A percentile compares a stretch with the other conserved stretches of the same genome.
phyloP scores from a whole-genome alignment of 2,113 vertebrate species.

The Psittacara wagleri region DNA sequence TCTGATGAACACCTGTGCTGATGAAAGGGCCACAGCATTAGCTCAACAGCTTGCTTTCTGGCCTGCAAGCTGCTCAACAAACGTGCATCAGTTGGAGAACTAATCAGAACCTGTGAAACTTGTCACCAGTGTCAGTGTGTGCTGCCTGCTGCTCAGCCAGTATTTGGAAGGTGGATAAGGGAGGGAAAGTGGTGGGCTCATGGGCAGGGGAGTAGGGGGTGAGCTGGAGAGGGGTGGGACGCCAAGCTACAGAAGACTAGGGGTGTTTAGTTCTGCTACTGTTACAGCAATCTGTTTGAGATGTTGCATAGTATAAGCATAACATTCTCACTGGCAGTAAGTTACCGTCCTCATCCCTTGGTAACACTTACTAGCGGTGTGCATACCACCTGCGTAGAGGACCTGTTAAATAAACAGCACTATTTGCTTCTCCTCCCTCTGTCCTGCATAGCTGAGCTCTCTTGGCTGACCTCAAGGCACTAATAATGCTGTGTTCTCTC shows the following conservation, averaged over 20 bases:
- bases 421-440: background rate
- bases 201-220: background rate
- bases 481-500: background rate
- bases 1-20: no score
- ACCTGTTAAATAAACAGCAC: background rate
- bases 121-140: background rate
- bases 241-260: background rate
- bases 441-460: background rate
- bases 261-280: background rate
- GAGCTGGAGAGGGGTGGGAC: background rate
- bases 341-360: background rate
- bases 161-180: background rate
- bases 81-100: background rate
- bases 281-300: background rate
- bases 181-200: background rate
- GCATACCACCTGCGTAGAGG: background rate
- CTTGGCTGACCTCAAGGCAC: background rate
- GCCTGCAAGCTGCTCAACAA: background rate
- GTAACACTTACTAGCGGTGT: background rate
- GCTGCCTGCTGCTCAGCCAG: background rate
- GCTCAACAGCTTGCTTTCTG: background rate
- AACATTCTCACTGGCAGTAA: background rate
- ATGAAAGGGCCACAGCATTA: background rate
- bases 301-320: background rate
- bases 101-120: background rate